Conservation (phyloP, 1,140 invertebrate genomes). For the Drosophila mayri region DNA sequence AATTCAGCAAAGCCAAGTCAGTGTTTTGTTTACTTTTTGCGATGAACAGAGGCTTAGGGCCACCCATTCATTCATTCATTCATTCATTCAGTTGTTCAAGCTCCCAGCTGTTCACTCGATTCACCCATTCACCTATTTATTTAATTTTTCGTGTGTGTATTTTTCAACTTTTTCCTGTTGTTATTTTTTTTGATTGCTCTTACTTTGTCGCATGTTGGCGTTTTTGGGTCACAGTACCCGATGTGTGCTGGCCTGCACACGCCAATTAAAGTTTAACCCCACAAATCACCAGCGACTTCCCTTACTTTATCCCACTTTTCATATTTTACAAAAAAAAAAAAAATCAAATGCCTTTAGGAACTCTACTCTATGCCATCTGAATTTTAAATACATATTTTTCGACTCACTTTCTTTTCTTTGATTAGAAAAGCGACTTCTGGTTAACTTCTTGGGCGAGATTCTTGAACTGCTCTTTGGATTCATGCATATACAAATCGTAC, state of each 20-base stretch:
- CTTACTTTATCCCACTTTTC: conserved; percentile 12
- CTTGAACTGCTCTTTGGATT: conserved; percentile 15
- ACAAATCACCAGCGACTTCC: conserved; percentile 3
- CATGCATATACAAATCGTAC: conserved; percentile 8
- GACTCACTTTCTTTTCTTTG: conserved; percentile 23
- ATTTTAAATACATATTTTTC: conserved; percentile 19
- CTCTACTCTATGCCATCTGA: conserved; percentile 12
- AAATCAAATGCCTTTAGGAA: conserved; percentile 9
- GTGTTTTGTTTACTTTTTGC: conserved; percentile 31
- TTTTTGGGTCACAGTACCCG: conserved; percentile 66
- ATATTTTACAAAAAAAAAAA: conserved; percentile 8
- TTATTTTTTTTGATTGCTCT: conserved; percentile 43
- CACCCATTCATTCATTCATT: conserved; percentile 37
- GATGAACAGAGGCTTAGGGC: conserved; percentile 66
- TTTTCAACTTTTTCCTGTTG: conserved; percentile 45
- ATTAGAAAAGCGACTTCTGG: conserved; percentile 11
- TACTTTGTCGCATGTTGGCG: conserved; percentile 71
- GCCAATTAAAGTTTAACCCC: conserved; percentile 45
- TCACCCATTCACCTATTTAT: conserved; percentile 73
- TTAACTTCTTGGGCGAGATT: conserved; percentile 16
- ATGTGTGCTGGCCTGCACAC: conserved; percentile 43
- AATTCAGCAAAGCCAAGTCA: conserved; percentile 37
- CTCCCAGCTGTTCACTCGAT: conserved; percentile 9
- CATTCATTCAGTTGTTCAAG: conserved; percentile 2
- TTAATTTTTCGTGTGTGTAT: conserved; percentile 67